Base-by-base conservation (phyloP, 2,113 vertebrate species). In the Recurvirostra avosetta region DNA sequence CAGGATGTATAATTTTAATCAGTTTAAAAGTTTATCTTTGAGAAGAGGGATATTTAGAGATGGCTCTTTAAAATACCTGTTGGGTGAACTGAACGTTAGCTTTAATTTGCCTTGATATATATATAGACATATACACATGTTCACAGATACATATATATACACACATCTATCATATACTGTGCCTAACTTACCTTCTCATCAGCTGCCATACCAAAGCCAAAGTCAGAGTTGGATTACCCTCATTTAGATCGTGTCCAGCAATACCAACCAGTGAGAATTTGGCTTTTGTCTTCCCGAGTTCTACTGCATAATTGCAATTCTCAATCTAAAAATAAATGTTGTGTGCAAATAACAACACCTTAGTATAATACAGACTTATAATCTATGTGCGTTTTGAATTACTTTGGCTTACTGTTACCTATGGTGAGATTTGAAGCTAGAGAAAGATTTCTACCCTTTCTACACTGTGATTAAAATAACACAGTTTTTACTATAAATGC, bases 181-280 rank as follows among this genome's bases (percentile, higher is more conserved):
- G 40, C 20, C 36, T 40, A 40, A 45, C 74, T 98, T 96, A 99
- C 99, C 99, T 99, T 96, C 99, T 99, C 99, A 99, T 99, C 87
- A 99, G 97, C 92, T 99, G 99, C 99, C 99, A 99, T 4, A 99
- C 93, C 97, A 99, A 91, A 16, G 99, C 99, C 98, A 99, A 96
- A 5, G 99, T 99, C 94, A 99, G 98, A 72, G 99, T 98, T n/a
- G 93, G 17, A 56, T 99, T 99, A 47, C 99, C 99, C 87, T 99
- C 98, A 17, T 99, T 99, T 59, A 99, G 95, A 94, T 99, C 99
- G 1, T 99, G 98, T 55, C 99, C 99, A 97, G 98, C 99, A 79
- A 99, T 99, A 86, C 99, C 99, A 81, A 99, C 99, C 94, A 99
- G 97, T 34, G 99, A 99, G 97, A 99, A 99, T 95, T 96, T 99